These are phyloP conservation scores for Gephyroberyx darwinii DNA, from an alignment of 2,797 vertebrate species.

Conservation along the genomic window DNA sequence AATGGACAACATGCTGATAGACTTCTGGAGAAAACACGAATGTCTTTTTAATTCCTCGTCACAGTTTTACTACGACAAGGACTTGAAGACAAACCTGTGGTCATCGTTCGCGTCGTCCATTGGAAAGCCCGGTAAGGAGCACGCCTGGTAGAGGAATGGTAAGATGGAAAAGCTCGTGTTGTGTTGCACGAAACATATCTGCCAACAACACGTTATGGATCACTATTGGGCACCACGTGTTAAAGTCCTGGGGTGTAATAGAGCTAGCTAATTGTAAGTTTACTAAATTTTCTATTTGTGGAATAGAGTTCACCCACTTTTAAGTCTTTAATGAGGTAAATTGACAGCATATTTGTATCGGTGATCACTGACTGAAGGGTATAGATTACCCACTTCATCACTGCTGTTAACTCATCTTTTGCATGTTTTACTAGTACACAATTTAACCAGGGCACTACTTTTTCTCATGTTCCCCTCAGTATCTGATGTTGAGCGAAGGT, in stretches of 20 bases:
- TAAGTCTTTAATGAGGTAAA: too few relatives aligned
- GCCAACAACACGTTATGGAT: too few relatives aligned
- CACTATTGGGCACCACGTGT: too few relatives aligned
- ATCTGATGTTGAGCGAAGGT: constrained; percentile 51
- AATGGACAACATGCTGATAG: constrained; percentile 57
- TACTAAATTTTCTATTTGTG: too few relatives aligned
- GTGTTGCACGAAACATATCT: background rate
- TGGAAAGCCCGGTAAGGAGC: constrained; percentile 47
- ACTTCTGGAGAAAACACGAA: constrained; percentile 56
- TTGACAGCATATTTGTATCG: too few relatives aligned
- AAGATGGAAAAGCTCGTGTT: too few relatives aligned
- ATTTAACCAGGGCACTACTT: background rate
- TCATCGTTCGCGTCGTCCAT: constrained; percentile 35
- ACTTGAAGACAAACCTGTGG: constrained; percentile 50
- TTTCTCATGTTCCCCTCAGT: constrained; percentile 26
- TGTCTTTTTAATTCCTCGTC: constrained; percentile 54
- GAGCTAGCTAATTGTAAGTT: too few relatives aligned
- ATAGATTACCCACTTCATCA: too few relatives aligned
- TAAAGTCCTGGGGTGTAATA: too few relatives aligned
- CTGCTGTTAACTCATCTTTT: background rate
- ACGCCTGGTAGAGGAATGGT: too few relatives aligned
- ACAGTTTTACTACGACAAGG: constrained; percentile 46
- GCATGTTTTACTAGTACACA: background rate
- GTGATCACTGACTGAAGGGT: too few relatives aligned
- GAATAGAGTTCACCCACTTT: too few relatives aligned